phyloP scores from a whole-genome alignment of 2,113 vertebrate species.

The Bambusicola thoracicus region DNA sequence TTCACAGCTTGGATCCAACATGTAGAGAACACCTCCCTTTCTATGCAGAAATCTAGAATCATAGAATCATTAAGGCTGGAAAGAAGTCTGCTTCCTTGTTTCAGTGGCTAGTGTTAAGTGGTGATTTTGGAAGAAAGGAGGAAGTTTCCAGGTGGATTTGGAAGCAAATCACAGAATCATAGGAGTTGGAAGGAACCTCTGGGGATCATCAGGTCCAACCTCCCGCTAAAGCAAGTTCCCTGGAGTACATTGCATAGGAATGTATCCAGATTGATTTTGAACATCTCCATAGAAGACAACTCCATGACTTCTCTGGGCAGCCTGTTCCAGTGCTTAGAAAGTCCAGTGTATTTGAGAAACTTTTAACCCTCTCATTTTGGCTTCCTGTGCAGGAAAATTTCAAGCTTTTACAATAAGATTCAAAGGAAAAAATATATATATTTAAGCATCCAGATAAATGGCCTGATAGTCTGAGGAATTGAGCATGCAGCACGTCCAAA shows the following conservation, averaged over 20 bases:
- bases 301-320: no score
- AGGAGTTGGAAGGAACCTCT: no score
- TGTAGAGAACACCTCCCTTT: neutral
- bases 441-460: neutral
- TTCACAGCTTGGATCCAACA: neutral
- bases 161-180: neutral
- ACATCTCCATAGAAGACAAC: no score
- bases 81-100: neutral
- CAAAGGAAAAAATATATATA: neutral
- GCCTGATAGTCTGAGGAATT: neutral
- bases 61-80: no score
- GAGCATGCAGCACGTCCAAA: neutral
- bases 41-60: neutral
- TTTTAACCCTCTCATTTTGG: neutral
- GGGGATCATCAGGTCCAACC: no score
- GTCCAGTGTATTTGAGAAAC: neutral
- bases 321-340: neutral
- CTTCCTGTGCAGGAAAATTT: neutral
- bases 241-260: no score
- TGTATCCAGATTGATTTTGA: no score
- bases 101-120: neutral
- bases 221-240: no score
- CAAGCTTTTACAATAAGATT: neutral
- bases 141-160: neutral
- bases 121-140: neutral